phyloP scores from a whole-genome alignment of 37 sponge, comb jelly and placozoan species.

The Axinella damicornis region DNA sequence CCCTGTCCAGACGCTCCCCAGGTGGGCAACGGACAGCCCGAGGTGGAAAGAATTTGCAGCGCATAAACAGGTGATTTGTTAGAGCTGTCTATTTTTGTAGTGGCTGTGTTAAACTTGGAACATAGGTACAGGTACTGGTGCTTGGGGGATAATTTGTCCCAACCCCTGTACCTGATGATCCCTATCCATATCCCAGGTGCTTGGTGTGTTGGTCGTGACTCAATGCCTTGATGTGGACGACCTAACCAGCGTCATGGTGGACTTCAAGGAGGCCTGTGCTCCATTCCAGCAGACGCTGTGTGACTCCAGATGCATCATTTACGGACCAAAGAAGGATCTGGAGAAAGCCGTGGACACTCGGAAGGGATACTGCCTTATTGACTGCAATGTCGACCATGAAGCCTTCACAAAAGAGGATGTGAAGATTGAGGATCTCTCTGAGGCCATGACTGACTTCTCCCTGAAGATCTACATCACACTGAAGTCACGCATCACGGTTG shows the following conservation, averaged over 20 bases:
- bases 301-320: slow-evolving; percentile 45
- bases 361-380: slow-evolving; percentile 21
- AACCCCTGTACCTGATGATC: too few species aligned
- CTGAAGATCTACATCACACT: slow-evolving; percentile 4
- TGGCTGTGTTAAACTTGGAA: too few species aligned
- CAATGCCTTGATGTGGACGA: slow-evolving; percentile 47
- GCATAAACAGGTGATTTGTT: slow-evolving; percentile 33
- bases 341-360: not conserved
- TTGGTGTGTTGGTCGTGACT: slow-evolving; percentile 50
- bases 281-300: not conserved
- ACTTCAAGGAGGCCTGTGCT: not conserved
- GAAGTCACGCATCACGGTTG: not conserved
- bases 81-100: too few species aligned
- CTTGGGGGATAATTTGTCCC: too few species aligned
- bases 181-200: not conserved
- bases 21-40: slow-evolving; percentile 41
- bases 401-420: not conserved
- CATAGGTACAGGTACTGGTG: too few species aligned
- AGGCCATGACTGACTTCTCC: not conserved
- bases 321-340: slow-evolving; percentile 43
- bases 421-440: not conserved
- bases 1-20: not conserved
- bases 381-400: not conserved
- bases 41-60: slow-evolving; percentile 52
- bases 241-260: not conserved